These are phyloP conservation scores for Sylvia borin DNA, from an alignment of 2,797 vertebrate species.

Conservation along the genomic window DNA sequence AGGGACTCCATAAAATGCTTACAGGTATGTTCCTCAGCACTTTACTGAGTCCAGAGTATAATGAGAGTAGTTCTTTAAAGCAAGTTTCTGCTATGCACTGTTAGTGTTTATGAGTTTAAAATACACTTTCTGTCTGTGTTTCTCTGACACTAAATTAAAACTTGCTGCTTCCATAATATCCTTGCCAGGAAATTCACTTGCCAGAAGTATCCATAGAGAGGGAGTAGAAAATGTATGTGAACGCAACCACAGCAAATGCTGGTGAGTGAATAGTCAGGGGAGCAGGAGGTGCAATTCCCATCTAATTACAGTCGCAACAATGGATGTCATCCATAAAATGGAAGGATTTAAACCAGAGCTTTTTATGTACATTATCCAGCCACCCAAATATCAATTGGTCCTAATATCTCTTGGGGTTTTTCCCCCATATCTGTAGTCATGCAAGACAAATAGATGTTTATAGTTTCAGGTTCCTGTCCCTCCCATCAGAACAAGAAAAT, in stretches of 20 bases:
- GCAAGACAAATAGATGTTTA: neutral
- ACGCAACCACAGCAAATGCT: neutral
- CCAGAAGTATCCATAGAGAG: neutral
- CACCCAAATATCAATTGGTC: neutral
- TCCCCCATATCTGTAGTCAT: neutral
- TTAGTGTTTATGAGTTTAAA: neutral
- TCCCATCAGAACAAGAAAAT: neutral
- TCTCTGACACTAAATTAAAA: neutral
- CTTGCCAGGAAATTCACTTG: conserved; percentile 1
- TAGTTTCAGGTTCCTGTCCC: neutral
- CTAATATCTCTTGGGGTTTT: neutral
- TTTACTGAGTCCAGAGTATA: neutral
- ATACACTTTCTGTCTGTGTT: neutral
- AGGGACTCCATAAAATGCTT: conserved; percentile 1
- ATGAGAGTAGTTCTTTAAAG: neutral
- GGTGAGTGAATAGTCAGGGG: neutral
- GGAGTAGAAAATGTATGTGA: neutral
- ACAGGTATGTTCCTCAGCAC: neutral
- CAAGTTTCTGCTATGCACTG: neutral
- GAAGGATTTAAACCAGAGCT: neutral
- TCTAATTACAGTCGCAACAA: neutral
- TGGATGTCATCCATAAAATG: neutral
- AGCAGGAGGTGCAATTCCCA: neutral
- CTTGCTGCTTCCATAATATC: neutral
- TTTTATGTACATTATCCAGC: neutral